Base-by-base conservation (phyloP, 2,797 vertebrate species). In the Botia kubotai region DNA sequence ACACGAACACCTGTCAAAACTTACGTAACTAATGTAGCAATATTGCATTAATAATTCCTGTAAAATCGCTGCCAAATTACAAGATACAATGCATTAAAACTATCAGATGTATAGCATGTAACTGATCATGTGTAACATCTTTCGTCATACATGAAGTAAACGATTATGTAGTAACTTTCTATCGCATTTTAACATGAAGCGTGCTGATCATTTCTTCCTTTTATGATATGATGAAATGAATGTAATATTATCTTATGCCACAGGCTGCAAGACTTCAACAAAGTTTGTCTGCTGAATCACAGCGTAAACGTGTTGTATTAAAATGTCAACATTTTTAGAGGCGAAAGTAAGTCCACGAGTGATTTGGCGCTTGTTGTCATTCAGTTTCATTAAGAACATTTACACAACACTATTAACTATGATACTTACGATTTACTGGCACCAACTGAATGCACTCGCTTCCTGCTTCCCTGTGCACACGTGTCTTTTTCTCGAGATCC, bases 381-480 rank as follows among this genome's bases (percentile, higher is more conserved):
- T 78, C 55, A 70, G 70, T 62, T 11, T 8, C 6, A 57, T 19
- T 33, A 1, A 26, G 1, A 26, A 26, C 6, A 8, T 2, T 0
- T 0, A 50, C 16, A 21, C 6, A 8, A 23, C 23, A 65, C 6
- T 13, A 26, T 11, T 39, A n/a, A 21, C 11, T 52, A 55, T 2
- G 6, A 1, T 86, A 88, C 92, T 93, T 74, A 92, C 93, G 83
- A 39, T 76, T 75, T 72, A 83, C 75, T 80, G 74, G 8, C 57
- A 82, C 67, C 29, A 8, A 67, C 10, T 57, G 68, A 48, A 43
- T 75, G 67, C 87, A 87, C 92, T 91, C 92, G 93, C 92, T 94
- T 94, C 94, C 93, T 92, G 55, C 89, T 93, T 94, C 90, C 87
- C 78, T 87, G 90, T 88, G 90, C 87, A 87, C 91, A 92, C 92